Base-by-base conservation (phyloP, 1,140 invertebrate species). In the Chironomus striatipennis region DNA sequence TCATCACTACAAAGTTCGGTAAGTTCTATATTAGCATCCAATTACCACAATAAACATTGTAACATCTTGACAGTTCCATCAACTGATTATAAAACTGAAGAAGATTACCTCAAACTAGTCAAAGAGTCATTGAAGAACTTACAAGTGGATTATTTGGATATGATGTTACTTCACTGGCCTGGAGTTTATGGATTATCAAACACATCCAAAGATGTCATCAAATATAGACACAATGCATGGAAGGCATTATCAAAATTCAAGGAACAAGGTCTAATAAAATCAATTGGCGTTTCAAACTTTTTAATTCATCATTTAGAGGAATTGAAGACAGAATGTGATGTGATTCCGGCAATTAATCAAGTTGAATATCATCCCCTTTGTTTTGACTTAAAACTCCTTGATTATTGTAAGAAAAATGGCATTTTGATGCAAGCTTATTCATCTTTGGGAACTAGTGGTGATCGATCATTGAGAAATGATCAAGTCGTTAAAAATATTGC, bases 351-450 rank as follows among this genome's bases (percentile, higher is more conserved):
- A 73, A 47, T 65, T 70, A 78, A 76, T 75, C 82, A 90, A 84
- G 82, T 89, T n/a, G 89, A 90, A 80, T 85, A 84, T 75, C 88
- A 90, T 81, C 86, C 85, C 1, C 87, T 88, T 77, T 85, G 84
- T 75, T 83, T 83, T 42, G 74, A 74, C 7, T 78, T 80, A 7
- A 79, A 82, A 8, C 77, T 90, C 9, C 76, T 84, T 43, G 74
- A 83, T 47, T 85, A 85, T 75, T 90, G 88, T 78, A 78, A 80
- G 34, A 42, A 81, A 17, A 77, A 85, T 47, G 80, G 82, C 7
- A 88, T 90, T 74, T 77, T 85, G 42, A 75, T 89, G 7, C 87
- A 86, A 77, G 88, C 88, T 1, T 90, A 90, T 79, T 84, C 84
- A 65, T 87, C 88, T 0, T 79, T 90, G 43, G 88, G 88, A 4